Evolutionary conservation across 2,797 vertebrate species (phyloP), one percentile per base, ranked within the genome.

Genomic region (Clarias platycephalus): DNA sequence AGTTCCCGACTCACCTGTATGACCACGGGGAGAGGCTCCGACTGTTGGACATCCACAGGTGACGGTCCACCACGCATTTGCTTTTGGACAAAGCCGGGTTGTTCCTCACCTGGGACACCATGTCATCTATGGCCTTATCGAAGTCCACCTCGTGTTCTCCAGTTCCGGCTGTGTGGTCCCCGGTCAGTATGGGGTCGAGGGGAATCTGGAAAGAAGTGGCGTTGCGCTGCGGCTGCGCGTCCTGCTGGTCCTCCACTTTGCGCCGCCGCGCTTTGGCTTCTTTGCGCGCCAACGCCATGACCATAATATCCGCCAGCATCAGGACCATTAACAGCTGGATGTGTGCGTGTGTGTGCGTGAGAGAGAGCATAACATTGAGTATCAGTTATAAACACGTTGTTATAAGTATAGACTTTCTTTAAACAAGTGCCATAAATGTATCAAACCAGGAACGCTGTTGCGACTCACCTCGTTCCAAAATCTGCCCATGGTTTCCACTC

Each of bases 11-110:
- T 91, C 88, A 96, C 96, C 95, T 95, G 92, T 97, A 96, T n/a
- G 94, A 92, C 96, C 96, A 97, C 1, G 96, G 96, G 4, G 96
- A 96, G 80, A 96, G 91, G 74, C 95, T 96, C 77, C 95, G 94
- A 71, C 90, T 92, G 91, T 96, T 96, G 84, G 96, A 96, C 89
- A 95, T 93, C 96, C 96, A 96, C 74, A 96, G 92, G 88, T 95
- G 93, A 87, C 96, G 85, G 88, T 96, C 94, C 88, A 96, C 93
- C 88, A 96, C 95, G 79, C 96, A 96, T 88, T 94, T 95, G 87
- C 82, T 93, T 87, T 92, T 92, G 1, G 91, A 90, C 0, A 90
- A 88, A 88, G 95, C 95, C 0, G 95, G 95, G 90, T 93, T 91
- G 82, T 96, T 96, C 84, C 84, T 91, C 88, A 97, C 91, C 89